phyloP scores from a whole-genome alignment of 2,888 invertebrate genomes.

The Stomorhina lunata region DNA sequence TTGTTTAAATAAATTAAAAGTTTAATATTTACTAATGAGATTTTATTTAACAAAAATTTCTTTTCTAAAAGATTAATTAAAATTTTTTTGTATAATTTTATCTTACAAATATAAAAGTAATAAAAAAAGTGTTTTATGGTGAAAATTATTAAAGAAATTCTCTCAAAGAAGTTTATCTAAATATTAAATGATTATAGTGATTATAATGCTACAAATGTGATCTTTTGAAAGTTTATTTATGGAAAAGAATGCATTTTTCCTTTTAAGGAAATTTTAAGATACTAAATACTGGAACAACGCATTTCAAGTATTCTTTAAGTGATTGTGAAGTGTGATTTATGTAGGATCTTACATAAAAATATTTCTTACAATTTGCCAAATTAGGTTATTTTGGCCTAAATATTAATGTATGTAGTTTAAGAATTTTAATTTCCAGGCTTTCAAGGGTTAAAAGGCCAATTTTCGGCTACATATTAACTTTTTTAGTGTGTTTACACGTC shows the following conservation, averaged over 20 bases:
- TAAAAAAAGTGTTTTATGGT: constrained; percentile 26
- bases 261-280: neutral
- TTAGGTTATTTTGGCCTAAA: no score
- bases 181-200: neutral
- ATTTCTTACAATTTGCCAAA: no score
- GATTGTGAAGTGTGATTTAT: no score
- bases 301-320: no score
- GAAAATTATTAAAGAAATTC: constrained; percentile 46
- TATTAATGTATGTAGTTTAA: no score
- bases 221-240: neutral
- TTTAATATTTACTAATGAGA: neutral
- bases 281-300: no score
- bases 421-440: no score
- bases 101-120: constrained; percentile 14
- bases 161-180: neutral
- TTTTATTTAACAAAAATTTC: constrained; percentile 17
- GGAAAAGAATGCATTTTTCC: constrained; percentile 1
- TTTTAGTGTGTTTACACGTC: no score
- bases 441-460: no score
- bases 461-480: no score
- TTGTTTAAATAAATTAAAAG: constrained; percentile 1
- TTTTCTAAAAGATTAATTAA: neutral
- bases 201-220: neutral
- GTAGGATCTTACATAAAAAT: no score
- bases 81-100: neutral